Percentiles rank a stretch among this genome's conserved stretches.
Conservation (phyloP, 1,140 invertebrate genomes). For the Glossosoma conforme region DNA sequence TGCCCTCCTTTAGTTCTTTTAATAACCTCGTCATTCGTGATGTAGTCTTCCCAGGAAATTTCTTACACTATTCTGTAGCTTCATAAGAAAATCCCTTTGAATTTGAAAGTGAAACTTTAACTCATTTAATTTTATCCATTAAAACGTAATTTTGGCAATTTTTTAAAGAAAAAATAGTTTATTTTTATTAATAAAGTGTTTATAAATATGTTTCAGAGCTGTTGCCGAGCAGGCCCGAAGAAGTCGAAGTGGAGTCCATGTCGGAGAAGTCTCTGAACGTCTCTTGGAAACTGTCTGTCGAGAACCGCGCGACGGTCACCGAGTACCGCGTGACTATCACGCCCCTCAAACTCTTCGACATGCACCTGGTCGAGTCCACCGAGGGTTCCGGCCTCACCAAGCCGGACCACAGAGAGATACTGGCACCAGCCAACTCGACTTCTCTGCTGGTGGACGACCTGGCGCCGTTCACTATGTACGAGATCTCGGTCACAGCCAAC, state of each 20-base stretch:
- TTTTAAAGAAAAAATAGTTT: background rate
- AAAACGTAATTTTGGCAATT: no score
- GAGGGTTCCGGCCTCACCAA: constrained; percentile 35
- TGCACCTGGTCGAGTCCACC: constrained; percentile 45
- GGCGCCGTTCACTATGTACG: constrained; percentile 75
- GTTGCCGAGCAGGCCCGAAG: constrained; percentile 69
- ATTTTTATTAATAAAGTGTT: background rate
- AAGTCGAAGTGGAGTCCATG: constrained; percentile 63
- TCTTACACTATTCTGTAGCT: no score
- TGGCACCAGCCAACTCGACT: constrained; percentile 53
- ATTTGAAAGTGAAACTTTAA: no score
- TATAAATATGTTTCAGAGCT: constrained; percentile 51
- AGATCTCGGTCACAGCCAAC: constrained; percentile 64
- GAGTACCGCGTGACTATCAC: constrained; percentile 69
- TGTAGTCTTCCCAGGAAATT: no score
- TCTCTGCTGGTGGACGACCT: constrained; percentile 56
- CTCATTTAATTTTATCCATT: no score
- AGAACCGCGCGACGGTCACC: constrained; percentile 59
- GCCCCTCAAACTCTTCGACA: constrained; percentile 60
- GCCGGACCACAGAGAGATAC: constrained; percentile 33
- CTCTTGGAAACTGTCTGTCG: constrained; percentile 60
- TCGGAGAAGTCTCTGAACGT: constrained; percentile 65
- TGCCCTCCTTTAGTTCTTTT: no score
- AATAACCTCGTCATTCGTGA: no score
- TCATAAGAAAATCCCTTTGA: no score